These are phyloP conservation scores for Gallinago jamesoni DNA, from an alignment of 2,113 vertebrate species.

Conservation along the genomic window DNA sequence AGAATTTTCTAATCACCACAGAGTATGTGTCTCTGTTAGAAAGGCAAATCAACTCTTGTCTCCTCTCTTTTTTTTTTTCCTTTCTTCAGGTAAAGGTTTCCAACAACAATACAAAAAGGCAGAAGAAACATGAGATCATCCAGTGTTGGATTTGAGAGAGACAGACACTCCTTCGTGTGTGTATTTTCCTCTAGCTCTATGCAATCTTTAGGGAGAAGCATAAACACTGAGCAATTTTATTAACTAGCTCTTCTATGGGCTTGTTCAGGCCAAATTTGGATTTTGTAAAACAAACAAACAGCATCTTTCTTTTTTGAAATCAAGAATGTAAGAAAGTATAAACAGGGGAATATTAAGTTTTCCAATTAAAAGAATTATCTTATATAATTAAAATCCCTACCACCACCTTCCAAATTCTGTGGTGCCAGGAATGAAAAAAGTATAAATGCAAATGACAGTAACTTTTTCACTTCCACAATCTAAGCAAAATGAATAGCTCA, in stretches of 20 bases:
- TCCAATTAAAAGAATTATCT: slow-evolving; percentile 36
- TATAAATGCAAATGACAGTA: neutral
- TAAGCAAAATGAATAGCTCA: neutral
- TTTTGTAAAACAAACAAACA: slow-evolving; percentile 49
- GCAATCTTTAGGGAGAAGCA: neutral
- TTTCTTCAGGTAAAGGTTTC: neutral
- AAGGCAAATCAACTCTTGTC: neutral
- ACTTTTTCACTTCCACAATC: neutral
- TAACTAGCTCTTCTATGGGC: neutral
- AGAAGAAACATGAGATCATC: slow-evolving; percentile 27
- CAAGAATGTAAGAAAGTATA: slow-evolving; percentile 14
- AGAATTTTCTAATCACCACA: neutral
- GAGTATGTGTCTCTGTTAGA: accelerated
- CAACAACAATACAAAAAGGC: neutral
- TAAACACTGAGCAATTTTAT: slow-evolving; percentile 45
- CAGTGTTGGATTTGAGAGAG: neutral
- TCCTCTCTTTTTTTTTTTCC: neutral
- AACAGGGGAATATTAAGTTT: slow-evolving; percentile 32
- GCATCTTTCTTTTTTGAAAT: neutral
- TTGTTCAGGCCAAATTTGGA: slow-evolving; percentile 46
- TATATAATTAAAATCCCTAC: slow-evolving; percentile 1
- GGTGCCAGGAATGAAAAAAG: neutral
- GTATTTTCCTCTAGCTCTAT: neutral
- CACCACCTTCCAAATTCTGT: neutral
- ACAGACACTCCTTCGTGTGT: neutral